Evolutionary conservation across 2,113 vertebrate species (phyloP).

Genomic region (Gila orcuttii): DNA sequence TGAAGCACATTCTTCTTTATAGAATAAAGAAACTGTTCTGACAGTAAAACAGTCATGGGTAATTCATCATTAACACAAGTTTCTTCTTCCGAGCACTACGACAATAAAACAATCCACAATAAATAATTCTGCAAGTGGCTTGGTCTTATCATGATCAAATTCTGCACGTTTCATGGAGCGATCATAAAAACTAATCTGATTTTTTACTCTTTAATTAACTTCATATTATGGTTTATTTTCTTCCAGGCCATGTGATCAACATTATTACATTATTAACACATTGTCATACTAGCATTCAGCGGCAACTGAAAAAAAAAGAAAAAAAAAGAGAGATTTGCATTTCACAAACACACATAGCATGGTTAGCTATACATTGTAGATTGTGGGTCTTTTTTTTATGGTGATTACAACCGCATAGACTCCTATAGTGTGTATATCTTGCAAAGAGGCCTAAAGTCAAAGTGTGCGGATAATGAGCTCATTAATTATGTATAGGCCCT

Average conservation of each 20-base stretch:
- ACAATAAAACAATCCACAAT: slow-evolving; percentile 71
- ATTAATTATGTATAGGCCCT: slow-evolving; percentile 82
- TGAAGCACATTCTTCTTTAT: background rate
- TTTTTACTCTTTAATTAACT: slow-evolving; percentile 73
- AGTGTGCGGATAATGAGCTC: slow-evolving; percentile 77
- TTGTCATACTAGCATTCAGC: slow-evolving; percentile 51
- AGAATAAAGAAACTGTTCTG: background rate
- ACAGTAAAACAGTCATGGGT: slow-evolving; percentile 1
- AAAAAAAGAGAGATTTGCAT: background rate
- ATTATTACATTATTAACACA: slow-evolving; percentile 58
- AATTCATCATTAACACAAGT: slow-evolving; percentile 44
- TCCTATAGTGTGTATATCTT: slow-evolving; percentile 24
- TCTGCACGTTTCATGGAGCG: slow-evolving; percentile 71
- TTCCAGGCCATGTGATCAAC: slow-evolving; percentile 63
- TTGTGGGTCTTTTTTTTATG: background rate
- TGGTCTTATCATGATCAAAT: slow-evolving; percentile 69
- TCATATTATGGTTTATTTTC: slow-evolving; percentile 66
- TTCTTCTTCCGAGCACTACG: slow-evolving; percentile 69
- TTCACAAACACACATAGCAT: background rate
- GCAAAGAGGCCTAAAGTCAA: slow-evolving; percentile 61
- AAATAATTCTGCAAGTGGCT: slow-evolving; percentile 72
- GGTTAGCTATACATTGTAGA: background rate
- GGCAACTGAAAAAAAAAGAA: slow-evolving; percentile 6
- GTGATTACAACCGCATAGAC: background rate
- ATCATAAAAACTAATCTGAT: slow-evolving; percentile 72